A percentile compares a stretch with the other conserved stretches of the same genome.
phyloP scores from a whole-genome alignment of 1,140 invertebrate genomes.

The Sesamia nonagrioides region DNA sequence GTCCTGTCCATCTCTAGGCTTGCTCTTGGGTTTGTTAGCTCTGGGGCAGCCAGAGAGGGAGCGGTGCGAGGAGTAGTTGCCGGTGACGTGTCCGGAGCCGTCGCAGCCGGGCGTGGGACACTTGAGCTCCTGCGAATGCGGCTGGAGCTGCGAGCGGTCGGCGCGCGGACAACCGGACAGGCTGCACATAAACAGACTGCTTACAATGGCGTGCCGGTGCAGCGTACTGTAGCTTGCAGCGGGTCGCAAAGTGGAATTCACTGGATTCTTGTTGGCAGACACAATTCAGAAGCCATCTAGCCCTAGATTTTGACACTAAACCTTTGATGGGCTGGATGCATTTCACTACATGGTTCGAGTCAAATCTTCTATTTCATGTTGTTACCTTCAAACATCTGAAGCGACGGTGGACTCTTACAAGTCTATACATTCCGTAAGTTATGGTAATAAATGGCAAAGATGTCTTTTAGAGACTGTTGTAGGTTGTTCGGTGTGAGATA shows the following conservation, averaged over 20 bases:
- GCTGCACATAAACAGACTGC: slow-evolving; percentile 89
- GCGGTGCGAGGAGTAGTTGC: slow-evolving; percentile 95
- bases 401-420: neutral
- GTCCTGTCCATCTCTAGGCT: slow-evolving; percentile 96
- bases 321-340: slow-evolving; percentile 22
- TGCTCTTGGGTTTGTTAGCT: slow-evolving; percentile 97
- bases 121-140: slow-evolving; percentile 93
- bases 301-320: neutral
- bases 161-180: slow-evolving; percentile 97
- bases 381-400: neutral
- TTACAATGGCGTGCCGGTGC: slow-evolving; percentile 90
- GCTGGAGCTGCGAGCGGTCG: slow-evolving; percentile 96
- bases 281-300: neutral
- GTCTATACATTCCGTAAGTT: too few species aligned
- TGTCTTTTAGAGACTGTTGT: neutral
- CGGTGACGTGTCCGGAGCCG: slow-evolving; percentile 94
- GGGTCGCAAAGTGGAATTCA: slow-evolving; percentile 4
- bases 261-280: neutral
- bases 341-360: neutral
- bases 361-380: slow-evolving; percentile 3
- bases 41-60: slow-evolving; percentile 97
- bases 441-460: too few species aligned
- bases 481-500: neutral
- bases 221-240: slow-evolving; percentile 91
- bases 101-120: slow-evolving; percentile 96